Conservation (phyloP, 2,888 invertebrate species). For the Temnothorax unifasciatus region DNA sequence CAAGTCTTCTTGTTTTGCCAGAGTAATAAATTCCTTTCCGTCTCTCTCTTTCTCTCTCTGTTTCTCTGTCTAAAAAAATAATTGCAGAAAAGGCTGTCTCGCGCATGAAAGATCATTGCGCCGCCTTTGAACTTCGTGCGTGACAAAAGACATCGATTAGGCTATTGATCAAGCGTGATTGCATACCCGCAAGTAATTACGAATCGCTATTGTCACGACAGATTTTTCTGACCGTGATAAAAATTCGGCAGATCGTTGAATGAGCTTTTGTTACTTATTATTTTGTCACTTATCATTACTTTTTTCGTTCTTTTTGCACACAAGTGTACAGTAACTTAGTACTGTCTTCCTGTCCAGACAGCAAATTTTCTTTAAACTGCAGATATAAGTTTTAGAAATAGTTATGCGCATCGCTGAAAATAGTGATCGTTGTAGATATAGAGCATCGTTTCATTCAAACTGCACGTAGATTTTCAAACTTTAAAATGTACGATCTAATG, state of each 20-base stretch:
- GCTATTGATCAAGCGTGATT: slow-evolving; percentile 44
- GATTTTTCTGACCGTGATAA: slow-evolving; percentile 10
- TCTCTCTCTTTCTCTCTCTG: background rate
- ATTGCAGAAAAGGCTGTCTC: slow-evolving; percentile 31
- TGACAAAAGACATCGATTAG: slow-evolving; percentile 52
- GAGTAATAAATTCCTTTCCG: background rate
- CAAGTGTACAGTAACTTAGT: background rate
- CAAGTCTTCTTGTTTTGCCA: background rate
- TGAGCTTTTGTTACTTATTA: slow-evolving; percentile 11
- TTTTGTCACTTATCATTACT: background rate
- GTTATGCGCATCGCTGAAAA: background rate
- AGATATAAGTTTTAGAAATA: slow-evolving; percentile 17
- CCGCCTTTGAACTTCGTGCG: slow-evolving; percentile 48
- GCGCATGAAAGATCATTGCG: slow-evolving; percentile 21
- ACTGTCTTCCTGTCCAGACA: background rate
- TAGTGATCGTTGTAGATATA: background rate
- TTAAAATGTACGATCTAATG: background rate
- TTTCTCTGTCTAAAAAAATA: background rate
- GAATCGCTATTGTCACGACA: slow-evolving; percentile 25
- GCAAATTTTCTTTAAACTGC: background rate
- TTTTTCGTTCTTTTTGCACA: background rate
- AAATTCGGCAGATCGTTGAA: slow-evolving; percentile 29
- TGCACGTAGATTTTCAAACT: background rate
- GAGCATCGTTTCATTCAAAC: background rate
- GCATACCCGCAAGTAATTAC: slow-evolving; percentile 38